Base-by-base conservation (phyloP, 2,113 vertebrate species). In the Chaenogobius annularis region DNA sequence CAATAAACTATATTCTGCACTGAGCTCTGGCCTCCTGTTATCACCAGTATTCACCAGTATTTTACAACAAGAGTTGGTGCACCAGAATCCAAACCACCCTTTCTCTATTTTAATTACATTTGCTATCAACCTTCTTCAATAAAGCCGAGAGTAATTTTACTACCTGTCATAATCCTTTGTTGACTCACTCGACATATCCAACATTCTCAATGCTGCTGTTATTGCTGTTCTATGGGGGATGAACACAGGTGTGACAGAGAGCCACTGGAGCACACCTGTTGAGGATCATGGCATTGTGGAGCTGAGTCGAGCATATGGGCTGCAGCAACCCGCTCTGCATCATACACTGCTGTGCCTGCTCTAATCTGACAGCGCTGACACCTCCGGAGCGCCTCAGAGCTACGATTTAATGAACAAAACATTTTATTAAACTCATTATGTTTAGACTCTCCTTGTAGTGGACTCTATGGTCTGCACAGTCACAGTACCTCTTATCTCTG, bases 301-400 rank as follows among this genome's bases (percentile, higher is more conserved):
- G 83, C 85, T 83, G 77, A 22, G 80, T 82, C 68, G 73, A 83
- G 84, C 90, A 90, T 90, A 90, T 89, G 89, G 84, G 85, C 86
- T 72, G 74, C 70, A 81, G 61, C 61, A 19, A n/a, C 77, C 77
- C 66, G 46, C 75, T 84, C 59, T 62, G 80, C 77, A 78, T 79
- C 81, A 75, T 74, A 85, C 69, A 75, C 88, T 83, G 86, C 89
- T 88, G 88, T 87, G 75, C 85, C 55, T 58, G 74, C 85, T 73
- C 89, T 87, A 87, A 90, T 84, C 85, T 90, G 92, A 89, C 85
- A 89, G 86, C 72, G 83, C 54, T 77, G 82, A 90, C 87, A 88
- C 88, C 91, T 88, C 79, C 40, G 61, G 83, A 85, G 87, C 81
- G 79, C 78, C 87, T 86, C 75, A 80, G 80, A 88, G 90, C 88